Evolutionary conservation across 2,113 vertebrate species (phyloP), one percentile per base, ranked within the genome.

Genomic region (Bujurquina vittata): DNA sequence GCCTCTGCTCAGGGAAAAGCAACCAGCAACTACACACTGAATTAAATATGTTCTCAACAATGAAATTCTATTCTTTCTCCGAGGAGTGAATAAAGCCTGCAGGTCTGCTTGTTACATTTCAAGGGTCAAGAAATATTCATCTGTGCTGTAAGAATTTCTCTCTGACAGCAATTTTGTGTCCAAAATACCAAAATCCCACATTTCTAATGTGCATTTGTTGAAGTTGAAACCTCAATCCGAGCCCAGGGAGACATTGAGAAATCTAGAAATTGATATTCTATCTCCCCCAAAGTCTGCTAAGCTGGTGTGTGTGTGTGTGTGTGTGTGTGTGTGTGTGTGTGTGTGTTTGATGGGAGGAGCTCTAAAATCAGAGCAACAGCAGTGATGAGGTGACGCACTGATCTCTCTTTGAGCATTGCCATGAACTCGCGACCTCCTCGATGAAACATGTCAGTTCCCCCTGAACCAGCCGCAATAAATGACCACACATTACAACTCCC

Each of bases 371-470:
- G 74, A 65, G 89, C 80, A 72, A 73, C 85, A 76, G 77, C 82
- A n/a, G 63, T 92, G 88, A 92, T 87, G 90, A 92, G 84, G 87
- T 90, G 90, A 88, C 87, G 75, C 14, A 63, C 65, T 80, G 92
- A 93, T 87, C 75, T 84, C 78, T 80, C 57, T 90, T 86, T 87
- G 88, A 89, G 80, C 75, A 3, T 37, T 35, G 60, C 59, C 80
- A 56, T 58, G 59, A 86, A 87, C 90, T 81, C 29, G 3, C 61
- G 81, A 90, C 91, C 87, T 79, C 59, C 49, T 69, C 46, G 12
- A 26, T 72, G 40, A 86, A 83, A 87, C 87, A 79, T 78, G 84
- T 75, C 84, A 55, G 33, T 79, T 73, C 60, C 77, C 52, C 22
- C 52, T 72, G 4, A 75, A 79, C 18, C 77, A 1, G 58, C 73